Conservation (phyloP, 2,888 invertebrate genomes). For the Kryphioiulus occultus region DNA sequence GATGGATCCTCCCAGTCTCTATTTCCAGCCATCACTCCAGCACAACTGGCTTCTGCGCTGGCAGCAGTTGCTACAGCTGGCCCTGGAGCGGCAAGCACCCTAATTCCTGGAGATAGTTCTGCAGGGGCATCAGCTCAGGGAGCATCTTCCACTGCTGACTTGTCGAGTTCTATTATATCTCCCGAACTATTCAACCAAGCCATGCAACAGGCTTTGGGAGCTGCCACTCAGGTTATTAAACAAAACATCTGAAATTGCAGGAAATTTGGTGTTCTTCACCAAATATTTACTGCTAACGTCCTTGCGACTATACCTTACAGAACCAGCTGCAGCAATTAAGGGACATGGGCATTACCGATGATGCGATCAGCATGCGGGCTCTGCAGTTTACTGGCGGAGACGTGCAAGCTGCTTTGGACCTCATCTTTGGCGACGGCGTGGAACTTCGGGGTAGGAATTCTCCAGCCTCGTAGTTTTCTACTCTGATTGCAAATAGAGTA, state of each 20-base stretch:
- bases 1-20: background rate
- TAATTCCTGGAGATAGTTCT: background rate
- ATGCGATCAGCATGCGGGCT: slow-evolving; percentile 83
- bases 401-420: slow-evolving; percentile 88
- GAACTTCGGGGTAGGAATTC: background rate
- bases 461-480: no score
- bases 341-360: slow-evolving; percentile 89
- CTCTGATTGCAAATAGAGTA: no score
- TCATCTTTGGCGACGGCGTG: slow-evolving; percentile 70
- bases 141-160: background rate
- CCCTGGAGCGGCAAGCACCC: background rate
- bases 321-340: slow-evolving; percentile 74
- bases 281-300: background rate
- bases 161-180: slow-evolving; percentile 68
- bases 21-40: slow-evolving; percentile 52
- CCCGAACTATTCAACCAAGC: slow-evolving; percentile 82
- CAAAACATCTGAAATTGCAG: background rate
- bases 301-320: no score
- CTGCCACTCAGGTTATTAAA: slow-evolving; percentile 46
- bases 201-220: slow-evolving; percentile 71
- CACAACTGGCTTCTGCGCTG: slow-evolving; percentile 53
- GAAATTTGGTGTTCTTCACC: slow-evolving; percentile 1
- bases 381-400: slow-evolving; percentile 81
- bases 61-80: slow-evolving; percentile 49
- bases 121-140: background rate